A percentile compares a stretch with the other conserved stretches of the same genome.
These are phyloP conservation scores for Bombus confusus DNA, from an alignment of 1,140 invertebrate genomes.

Conservation along the genomic window DNA sequence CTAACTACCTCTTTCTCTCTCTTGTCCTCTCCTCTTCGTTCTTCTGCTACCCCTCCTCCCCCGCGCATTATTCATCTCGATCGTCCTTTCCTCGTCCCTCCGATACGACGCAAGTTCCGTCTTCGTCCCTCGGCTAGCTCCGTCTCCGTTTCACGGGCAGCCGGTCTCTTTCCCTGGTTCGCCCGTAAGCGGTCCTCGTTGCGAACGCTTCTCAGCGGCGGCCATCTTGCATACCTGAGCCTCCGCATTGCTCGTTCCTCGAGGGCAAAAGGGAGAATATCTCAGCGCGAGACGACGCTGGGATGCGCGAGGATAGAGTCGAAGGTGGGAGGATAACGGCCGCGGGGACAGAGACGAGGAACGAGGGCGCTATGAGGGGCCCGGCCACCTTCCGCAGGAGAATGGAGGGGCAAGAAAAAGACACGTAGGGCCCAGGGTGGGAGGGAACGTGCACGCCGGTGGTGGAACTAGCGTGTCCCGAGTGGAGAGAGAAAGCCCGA, in stretches of 20 bases:
- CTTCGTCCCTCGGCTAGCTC: constrained; percentile 37
- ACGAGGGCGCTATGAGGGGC: constrained; percentile 34
- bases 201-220: constrained; percentile 62
- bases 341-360: constrained; percentile 46
- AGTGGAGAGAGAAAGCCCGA: not conserved
- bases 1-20: constrained; percentile 42
- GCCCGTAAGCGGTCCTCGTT: constrained; percentile 51
- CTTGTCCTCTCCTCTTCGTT: not conserved
- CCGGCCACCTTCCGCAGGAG: constrained; percentile 3
- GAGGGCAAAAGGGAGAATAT: constrained; percentile 83
- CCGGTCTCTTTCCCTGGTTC: constrained; percentile 54
- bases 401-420: constrained; percentile 34
- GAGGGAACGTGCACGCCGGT: not conserved
- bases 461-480: constrained; percentile 17
- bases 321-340: constrained; percentile 69
- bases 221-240: constrained; percentile 83
- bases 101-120: constrained; percentile 18
- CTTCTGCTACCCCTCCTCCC: constrained; percentile 60
- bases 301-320: constrained; percentile 64
- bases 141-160: constrained; percentile 50
- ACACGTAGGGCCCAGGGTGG: constrained; percentile 16
- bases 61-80: constrained; percentile 80
- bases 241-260: constrained; percentile 83
- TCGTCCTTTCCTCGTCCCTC: constrained; percentile 19
- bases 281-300: constrained; percentile 74